Conservation (phyloP, 2,797 vertebrate genomes). For the Alfaro cultratus region DNA sequence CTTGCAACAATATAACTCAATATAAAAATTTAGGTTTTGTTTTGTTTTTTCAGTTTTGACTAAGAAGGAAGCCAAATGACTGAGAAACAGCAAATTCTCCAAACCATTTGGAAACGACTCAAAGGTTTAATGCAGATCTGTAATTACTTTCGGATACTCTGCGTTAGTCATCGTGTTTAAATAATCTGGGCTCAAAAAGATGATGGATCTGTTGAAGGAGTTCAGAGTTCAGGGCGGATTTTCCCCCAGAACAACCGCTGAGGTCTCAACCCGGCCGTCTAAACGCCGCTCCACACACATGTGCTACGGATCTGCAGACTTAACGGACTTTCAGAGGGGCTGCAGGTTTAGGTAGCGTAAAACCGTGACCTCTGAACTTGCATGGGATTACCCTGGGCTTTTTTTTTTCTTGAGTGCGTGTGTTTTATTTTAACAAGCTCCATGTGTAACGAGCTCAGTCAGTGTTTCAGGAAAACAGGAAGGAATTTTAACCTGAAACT, state of each 20-base stretch:
- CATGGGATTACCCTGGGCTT: conserved; percentile 41
- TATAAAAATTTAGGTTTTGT: background rate
- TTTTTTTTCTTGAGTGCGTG: conserved; percentile 15
- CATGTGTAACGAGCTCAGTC: conserved; percentile 60
- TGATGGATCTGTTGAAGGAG: background rate
- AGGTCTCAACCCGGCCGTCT: conserved; percentile 36
- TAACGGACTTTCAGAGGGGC: conserved; percentile 54
- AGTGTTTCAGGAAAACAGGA: conserved; percentile 48
- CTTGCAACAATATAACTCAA: background rate
- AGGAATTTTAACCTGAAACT: conserved; percentile 41
- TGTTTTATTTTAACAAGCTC: conserved; percentile 65
- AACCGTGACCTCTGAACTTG: conserved; percentile 59
- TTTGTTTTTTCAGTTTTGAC: background rate
- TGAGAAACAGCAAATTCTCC: background rate
- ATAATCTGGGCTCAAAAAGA: conserved; percentile 3
- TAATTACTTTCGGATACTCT: background rate
- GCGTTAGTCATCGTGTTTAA: background rate
- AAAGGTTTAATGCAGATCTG: background rate
- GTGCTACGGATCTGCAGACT: conserved; percentile 65
- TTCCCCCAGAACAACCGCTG: conserved; percentile 20
- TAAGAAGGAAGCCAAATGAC: background rate
- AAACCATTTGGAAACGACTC: background rate
- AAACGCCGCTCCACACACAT: conserved; percentile 48
- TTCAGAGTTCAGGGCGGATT: background rate
- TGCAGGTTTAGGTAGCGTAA: conserved; percentile 71